Evolutionary conservation across 2,113 vertebrate species (phyloP).

Genomic region (Parotia lawesii): DNA sequence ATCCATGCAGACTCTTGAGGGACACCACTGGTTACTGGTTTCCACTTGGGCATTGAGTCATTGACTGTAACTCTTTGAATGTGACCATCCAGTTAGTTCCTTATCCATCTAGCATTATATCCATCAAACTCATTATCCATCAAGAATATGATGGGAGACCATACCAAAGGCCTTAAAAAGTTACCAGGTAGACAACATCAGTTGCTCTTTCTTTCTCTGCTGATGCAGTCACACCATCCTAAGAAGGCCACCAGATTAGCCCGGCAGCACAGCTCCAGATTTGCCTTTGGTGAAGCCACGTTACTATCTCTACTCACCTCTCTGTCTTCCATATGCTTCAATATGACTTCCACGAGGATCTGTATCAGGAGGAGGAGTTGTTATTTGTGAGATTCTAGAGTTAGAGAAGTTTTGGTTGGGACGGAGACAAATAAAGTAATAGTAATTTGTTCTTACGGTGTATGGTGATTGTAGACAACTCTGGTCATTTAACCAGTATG

Average conservation of each 20-base stretch:
- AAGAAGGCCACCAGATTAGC: background rate
- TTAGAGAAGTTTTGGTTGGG: background rate
- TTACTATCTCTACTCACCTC: background rate
- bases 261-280: background rate
- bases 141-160: background rate
- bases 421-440: background rate
- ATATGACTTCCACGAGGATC: background rate
- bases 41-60: background rate
- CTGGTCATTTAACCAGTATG: background rate
- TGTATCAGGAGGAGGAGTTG: background rate
- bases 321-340: background rate
- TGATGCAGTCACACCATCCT: background rate
- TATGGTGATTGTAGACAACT: background rate
- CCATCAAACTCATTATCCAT: background rate
- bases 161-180: background rate
- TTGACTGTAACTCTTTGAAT: background rate
- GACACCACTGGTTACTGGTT: background rate
- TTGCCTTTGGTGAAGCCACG: background rate
- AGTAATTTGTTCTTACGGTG: background rate
- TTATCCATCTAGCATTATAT: background rate
- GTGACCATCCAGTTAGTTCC: background rate
- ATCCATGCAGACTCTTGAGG: background rate
- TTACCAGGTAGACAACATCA: background rate
- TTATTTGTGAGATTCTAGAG: background rate
- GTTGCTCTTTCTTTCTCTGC: background rate